phyloP scores from a whole-genome alignment of 2,113 vertebrate genomes.

The Apus apus region DNA sequence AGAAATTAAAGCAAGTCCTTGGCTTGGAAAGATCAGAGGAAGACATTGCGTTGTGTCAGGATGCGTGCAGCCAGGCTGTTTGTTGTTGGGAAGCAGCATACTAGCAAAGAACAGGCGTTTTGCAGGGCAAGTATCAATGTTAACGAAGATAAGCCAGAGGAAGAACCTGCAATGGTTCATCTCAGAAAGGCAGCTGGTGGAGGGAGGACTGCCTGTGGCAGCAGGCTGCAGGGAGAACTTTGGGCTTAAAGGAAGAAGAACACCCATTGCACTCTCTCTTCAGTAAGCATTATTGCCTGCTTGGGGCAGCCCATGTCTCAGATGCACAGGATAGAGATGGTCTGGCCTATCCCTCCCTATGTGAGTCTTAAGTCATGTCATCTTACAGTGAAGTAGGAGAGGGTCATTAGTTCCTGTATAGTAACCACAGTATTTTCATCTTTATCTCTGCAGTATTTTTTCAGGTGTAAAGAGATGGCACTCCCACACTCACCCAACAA shows the following conservation, averaged over 20 bases:
- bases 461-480: not conserved
- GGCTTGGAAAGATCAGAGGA: constrained; percentile 49
- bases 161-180: not conserved
- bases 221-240: not conserved
- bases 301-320: not conserved
- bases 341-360: not conserved
- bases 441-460: not conserved
- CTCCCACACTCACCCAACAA: not conserved
- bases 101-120: not conserved
- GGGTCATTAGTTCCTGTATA: not conserved
- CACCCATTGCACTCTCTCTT: not conserved
- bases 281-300: not conserved
- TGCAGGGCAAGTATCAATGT: not conserved
- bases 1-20: constrained; percentile 67
- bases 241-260: not conserved
- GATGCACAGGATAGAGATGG: not conserved
- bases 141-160: not conserved
- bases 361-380: not conserved
- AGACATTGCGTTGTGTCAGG: not conserved
- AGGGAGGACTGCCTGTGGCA: not conserved
- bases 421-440: not conserved
- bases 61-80: not conserved
- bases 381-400: not conserved
- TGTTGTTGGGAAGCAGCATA: not conserved
- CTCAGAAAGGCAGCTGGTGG: not conserved